Evolutionary conservation across 2,797 vertebrate species (phyloP).

Genomic region (Acanthornis magna): DNA sequence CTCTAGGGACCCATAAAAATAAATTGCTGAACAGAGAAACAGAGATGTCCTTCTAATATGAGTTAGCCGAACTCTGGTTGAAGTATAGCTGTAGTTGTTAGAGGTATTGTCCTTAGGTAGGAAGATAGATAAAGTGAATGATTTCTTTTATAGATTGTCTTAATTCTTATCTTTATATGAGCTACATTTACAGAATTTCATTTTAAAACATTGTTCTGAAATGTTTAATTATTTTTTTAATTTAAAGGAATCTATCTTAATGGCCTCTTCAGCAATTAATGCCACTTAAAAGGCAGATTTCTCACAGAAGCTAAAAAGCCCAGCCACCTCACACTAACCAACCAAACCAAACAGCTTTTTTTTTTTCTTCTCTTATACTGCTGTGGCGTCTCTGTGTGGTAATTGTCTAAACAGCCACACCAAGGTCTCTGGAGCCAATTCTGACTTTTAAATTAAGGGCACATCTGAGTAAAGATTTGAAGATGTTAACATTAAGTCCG

Average conservation of each 20-base stretch:
- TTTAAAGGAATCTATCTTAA: not conserved
- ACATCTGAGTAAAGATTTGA: not conserved
- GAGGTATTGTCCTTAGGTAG: not conserved
- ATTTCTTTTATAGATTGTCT: not conserved
- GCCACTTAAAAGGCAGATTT: not conserved
- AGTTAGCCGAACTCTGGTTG: not conserved
- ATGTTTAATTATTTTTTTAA: not conserved
- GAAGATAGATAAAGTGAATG: not conserved
- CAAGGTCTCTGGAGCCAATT: not conserved
- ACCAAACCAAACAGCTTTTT: not conserved
- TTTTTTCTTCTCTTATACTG: not conserved
- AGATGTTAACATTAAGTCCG: not conserved
- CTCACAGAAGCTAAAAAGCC: not conserved
- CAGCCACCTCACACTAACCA: not conserved
- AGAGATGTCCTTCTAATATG: not conserved
- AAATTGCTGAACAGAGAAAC: slow-evolving; percentile 12
- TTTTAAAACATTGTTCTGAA: not conserved
- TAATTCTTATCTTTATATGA: not conserved
- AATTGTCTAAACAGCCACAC: not conserved
- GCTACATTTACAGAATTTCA: not conserved
- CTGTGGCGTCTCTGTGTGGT: not conserved
- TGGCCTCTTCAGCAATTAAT: not conserved
- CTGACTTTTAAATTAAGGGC: not conserved
- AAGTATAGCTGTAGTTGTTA: not conserved
- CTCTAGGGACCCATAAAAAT: slow-evolving; percentile 32